A percentile compares a stretch with the other conserved stretches of the same genome.
These are phyloP conservation scores for Acanthurus lineatus DNA, from an alignment of 2,797 vertebrate genomes.

Conservation along the genomic window DNA sequence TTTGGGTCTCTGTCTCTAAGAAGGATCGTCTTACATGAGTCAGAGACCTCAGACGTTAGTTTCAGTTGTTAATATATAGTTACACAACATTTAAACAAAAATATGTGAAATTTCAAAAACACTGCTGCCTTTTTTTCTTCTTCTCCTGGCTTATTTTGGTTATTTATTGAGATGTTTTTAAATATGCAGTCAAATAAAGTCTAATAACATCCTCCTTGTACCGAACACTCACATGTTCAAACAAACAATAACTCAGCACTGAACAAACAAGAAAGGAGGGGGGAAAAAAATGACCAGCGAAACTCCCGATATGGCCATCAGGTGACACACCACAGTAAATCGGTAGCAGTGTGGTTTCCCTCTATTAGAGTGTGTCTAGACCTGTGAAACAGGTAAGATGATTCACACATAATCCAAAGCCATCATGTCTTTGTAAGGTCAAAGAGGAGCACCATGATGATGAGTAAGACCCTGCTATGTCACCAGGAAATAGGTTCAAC, in stretches of 20 bases:
- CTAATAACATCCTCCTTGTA: background rate
- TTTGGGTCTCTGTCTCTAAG: background rate
- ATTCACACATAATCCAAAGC: slow-evolving; percentile 52
- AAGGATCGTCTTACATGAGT: background rate
- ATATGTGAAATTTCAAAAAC: background rate
- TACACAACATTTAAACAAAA: background rate
- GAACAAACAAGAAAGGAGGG: slow-evolving; percentile 4
- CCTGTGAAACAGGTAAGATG: slow-evolving; percentile 57
- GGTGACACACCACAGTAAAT: background rate
- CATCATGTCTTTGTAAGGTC: slow-evolving; percentile 57
- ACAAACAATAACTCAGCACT: slow-evolving; percentile 2
- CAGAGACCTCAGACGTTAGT: background rate
- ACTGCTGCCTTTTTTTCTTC: no score
- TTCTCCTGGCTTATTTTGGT: rapidly evolving
- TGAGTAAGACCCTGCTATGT: slow-evolving; percentile 60
- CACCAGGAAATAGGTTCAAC: slow-evolving; percentile 54
- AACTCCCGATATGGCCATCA: background rate
- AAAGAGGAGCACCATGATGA: slow-evolving; percentile 31
- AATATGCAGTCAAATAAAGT: no score
- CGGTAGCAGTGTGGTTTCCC: background rate
- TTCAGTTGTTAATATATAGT: background rate
- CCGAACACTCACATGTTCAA: background rate
- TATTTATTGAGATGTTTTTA: background rate
- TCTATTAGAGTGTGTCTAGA: slow-evolving; percentile 9
- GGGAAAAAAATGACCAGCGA: background rate